phyloP scores from a whole-genome alignment of 2,113 vertebrate genomes.

The Paralichthys olivaceus region DNA sequence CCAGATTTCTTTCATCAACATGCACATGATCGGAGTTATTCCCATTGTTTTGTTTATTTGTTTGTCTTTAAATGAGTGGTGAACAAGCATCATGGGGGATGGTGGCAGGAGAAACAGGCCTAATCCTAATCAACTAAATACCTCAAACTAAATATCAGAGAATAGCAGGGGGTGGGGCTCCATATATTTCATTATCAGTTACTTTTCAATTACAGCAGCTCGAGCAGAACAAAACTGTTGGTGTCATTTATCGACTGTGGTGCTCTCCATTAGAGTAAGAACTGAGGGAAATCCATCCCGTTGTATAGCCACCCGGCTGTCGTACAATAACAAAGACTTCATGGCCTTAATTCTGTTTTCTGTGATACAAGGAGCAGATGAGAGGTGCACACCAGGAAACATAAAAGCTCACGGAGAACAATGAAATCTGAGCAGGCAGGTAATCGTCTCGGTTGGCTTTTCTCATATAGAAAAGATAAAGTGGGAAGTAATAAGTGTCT shows the following conservation, averaged over 20 bases:
- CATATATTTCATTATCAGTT: slow-evolving; percentile 90
- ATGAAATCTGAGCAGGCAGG: slow-evolving; percentile 51
- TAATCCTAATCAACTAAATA: slow-evolving; percentile 69
- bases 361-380: slow-evolving; percentile 70
- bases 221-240: slow-evolving; percentile 91
- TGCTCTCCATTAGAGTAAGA: slow-evolving; percentile 88
- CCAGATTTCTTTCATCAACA: too few relatives aligned
- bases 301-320: slow-evolving; percentile 89
- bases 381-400: slow-evolving; percentile 55
- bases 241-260: slow-evolving; percentile 91
- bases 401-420: slow-evolving; percentile 55
- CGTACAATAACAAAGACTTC: slow-evolving; percentile 88
- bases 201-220: slow-evolving; percentile 93
- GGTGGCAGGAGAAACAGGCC: slow-evolving; percentile 63
- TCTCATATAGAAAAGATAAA: slow-evolving; percentile 69
- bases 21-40: slow-evolving; percentile 20
- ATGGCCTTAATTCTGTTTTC: slow-evolving; percentile 71
- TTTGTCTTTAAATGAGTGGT: slow-evolving; percentile 51
- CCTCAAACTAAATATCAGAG: slow-evolving; percentile 81
- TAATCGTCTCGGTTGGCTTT: slow-evolving; percentile 63
- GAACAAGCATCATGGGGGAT: slow-evolving; percentile 67
- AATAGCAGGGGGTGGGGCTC: slow-evolving; percentile 65
- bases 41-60: slow-evolving; percentile 31
- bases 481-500: slow-evolving; percentile 76
- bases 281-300: slow-evolving; percentile 88